Percentiles rank a stretch among this genome's conserved stretches.
Evolutionary conservation across 1,140 invertebrate species (phyloP).

Genomic region (Araneus ventricosus): DNA sequence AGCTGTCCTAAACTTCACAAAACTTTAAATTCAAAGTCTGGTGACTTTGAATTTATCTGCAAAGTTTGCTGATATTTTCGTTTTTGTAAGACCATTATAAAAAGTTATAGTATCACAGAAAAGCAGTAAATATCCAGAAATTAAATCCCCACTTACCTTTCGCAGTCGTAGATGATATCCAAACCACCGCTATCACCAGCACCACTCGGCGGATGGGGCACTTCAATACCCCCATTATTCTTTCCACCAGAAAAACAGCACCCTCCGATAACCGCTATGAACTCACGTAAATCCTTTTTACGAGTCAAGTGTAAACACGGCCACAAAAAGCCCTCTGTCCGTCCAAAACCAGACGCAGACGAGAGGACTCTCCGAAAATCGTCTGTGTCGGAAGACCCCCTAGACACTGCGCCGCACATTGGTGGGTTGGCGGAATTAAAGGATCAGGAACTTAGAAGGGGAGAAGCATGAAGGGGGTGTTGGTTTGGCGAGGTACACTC

Average conservation of each 20-base stretch:
- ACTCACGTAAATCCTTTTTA: slow-evolving; percentile 3
- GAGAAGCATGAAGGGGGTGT: slow-evolving; percentile 11
- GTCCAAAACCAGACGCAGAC: slow-evolving; percentile 3
- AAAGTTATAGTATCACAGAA: too few relatives aligned
- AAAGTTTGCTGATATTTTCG: too few relatives aligned
- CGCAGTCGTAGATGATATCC: not conserved
- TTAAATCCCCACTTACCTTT: not conserved
- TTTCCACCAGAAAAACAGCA: not conserved
- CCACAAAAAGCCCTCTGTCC: slow-evolving; percentile 39
- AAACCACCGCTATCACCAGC: not conserved
- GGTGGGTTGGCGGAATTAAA: slow-evolving; percentile 33
- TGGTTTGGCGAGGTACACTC: not conserved
- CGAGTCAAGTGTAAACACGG: not conserved
- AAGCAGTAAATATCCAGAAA: not conserved
- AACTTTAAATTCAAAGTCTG: too few relatives aligned
- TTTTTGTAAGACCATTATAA: too few relatives aligned
- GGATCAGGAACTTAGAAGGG: not conserved
- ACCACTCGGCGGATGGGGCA: not conserved
- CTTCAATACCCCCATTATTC: not conserved
- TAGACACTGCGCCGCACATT: slow-evolving; percentile 28
- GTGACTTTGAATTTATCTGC: too few relatives aligned
- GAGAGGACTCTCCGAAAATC: slow-evolving; percentile 1
- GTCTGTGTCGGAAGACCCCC: slow-evolving; percentile 10
- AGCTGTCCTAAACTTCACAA: too few relatives aligned
- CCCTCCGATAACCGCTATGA: not conserved